Conservation (phyloP, 2,797 vertebrate genomes). For the Halcyon badia region DNA sequence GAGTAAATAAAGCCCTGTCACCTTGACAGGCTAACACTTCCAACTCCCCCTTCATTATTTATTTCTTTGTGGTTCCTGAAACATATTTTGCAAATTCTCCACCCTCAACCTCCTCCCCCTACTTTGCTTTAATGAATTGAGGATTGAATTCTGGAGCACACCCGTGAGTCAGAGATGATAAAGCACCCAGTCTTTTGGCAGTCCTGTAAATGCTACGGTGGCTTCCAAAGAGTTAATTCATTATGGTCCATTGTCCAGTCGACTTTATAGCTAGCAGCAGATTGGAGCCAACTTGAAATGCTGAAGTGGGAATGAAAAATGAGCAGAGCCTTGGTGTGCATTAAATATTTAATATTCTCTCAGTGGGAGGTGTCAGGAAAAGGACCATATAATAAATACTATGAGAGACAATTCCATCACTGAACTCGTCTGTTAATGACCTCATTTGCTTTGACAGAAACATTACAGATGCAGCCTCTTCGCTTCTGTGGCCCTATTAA, state of each 20-base stretch:
- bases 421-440: constrained; percentile 83
- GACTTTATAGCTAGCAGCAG: constrained; percentile 76
- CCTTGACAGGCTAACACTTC: constrained; percentile 22
- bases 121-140: constrained; percentile 54
- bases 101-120: not conserved
- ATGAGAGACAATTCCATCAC: constrained; percentile 82
- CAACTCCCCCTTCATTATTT: constrained; percentile 5
- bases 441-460: constrained; percentile 85
- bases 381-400: constrained; percentile 87
- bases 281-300: constrained; percentile 75
- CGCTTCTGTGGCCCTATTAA: constrained; percentile 45
- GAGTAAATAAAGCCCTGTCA: constrained; percentile 16
- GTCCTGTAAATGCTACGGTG: constrained; percentile 67
- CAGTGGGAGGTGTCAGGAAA: constrained; percentile 85
- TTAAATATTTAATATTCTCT: constrained; percentile 89
- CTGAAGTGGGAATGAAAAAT: constrained; percentile 85
- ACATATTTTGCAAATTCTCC: constrained; percentile 41
- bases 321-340: constrained; percentile 77
- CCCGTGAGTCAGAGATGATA: constrained; percentile 49
- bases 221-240: constrained; percentile 76
- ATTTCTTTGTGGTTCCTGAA: constrained; percentile 49
- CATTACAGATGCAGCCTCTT: constrained; percentile 73
- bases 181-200: constrained; percentile 43
- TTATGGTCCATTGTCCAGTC: constrained; percentile 61
- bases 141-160: constrained; percentile 50